phyloP scores from a whole-genome alignment of 2,888 invertebrate genomes.

The Dasysyrphus tricinctus region DNA sequence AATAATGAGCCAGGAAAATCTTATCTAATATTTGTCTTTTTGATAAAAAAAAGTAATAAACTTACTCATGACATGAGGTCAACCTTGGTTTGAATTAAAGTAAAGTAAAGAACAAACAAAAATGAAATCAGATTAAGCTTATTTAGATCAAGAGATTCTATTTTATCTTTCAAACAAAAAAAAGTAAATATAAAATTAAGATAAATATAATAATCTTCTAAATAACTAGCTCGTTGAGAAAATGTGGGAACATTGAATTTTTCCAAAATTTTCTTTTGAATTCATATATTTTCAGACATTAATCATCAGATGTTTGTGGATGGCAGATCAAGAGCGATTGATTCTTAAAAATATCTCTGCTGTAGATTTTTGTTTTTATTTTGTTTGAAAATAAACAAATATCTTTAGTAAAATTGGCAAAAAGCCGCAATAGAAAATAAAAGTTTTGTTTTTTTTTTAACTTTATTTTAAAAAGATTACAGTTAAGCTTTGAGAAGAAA shows the following conservation, averaged over 20 bases:
- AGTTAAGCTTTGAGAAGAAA: constrained; percentile 17
- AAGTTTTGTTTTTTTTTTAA: not conserved
- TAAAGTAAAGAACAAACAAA: not conserved
- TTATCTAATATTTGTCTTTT: constrained; percentile 40
- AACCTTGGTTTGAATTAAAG: constrained; percentile 25
- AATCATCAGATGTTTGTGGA: not conserved
- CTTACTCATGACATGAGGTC: constrained; percentile 5
- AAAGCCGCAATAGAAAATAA: constrained; percentile 12
- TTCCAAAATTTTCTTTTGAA: constrained; percentile 14
- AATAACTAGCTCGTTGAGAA: not conserved
- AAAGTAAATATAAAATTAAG: not conserved
- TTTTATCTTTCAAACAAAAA: not conserved
- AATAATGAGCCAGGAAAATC: constrained; percentile 36
- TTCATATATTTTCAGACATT: not conserved
- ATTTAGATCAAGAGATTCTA: not conserved
- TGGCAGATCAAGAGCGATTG: constrained; percentile 33
- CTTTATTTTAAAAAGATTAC: not conserved
- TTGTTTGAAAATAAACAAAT: constrained; percentile 27
- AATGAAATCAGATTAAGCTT: not conserved
- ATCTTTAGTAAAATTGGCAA: constrained; percentile 19
- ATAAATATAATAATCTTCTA: not conserved
- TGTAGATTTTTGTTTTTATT: not conserved
- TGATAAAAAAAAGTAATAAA: constrained; percentile 35
- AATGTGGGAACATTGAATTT: not conserved
- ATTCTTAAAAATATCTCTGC: constrained; percentile 20